phyloP scores from a whole-genome alignment of 2,113 vertebrate genomes.

The Paradoxurus hermaphroditus region DNA sequence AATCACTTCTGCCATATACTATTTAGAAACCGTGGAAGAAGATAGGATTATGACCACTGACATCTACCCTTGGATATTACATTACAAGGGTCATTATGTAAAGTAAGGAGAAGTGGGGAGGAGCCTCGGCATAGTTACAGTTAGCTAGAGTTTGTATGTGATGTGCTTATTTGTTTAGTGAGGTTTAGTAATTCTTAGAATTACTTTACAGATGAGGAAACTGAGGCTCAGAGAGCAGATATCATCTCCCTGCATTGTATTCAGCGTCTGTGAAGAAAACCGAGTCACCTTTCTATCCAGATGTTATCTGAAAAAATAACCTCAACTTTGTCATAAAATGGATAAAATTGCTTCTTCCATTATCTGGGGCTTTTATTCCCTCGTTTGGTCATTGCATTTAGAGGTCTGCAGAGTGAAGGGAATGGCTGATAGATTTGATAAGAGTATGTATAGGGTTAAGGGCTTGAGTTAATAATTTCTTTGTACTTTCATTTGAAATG shows the following conservation, averaged over 20 bases:
- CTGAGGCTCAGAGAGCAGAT: not conserved
- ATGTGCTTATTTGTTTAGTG: not conserved
- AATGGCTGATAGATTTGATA: not conserved
- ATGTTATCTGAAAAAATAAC: not conserved
- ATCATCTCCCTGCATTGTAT: not conserved
- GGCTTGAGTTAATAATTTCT: not conserved
- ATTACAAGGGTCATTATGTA: not conserved
- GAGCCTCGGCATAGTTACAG: not conserved
- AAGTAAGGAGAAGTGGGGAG: not conserved
- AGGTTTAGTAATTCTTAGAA: not conserved
- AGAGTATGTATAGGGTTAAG: not conserved
- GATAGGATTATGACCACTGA: not conserved
- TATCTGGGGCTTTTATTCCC: not conserved
- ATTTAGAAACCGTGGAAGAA: not conserved
- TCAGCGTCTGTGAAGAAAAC: not conserved
- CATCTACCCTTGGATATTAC: not conserved
- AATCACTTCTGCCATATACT: not conserved
- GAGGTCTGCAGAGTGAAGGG: not conserved
- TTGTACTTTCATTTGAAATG: constrained; percentile 13
- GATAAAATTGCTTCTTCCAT: not conserved
- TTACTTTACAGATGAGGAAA: not conserved
- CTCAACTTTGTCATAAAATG: not conserved
- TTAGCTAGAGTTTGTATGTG: not conserved
- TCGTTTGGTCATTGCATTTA: not conserved
- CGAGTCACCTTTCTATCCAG: not conserved